Evolutionary conservation across 2,888 invertebrate species (phyloP).

Genomic region (Euplagia quadripunctaria): DNA sequence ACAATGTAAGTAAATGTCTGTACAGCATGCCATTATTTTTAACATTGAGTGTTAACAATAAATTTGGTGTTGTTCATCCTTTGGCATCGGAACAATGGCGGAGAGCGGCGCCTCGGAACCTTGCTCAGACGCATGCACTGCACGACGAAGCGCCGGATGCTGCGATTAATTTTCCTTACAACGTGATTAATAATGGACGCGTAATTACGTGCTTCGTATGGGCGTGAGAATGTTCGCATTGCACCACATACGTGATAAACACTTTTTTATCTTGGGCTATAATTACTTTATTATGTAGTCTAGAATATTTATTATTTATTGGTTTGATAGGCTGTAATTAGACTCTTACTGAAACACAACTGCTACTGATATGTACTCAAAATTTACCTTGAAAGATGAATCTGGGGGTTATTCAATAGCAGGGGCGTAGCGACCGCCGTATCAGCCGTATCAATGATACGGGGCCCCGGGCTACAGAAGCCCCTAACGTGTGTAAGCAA

Average conservation of each 20-base stretch:
- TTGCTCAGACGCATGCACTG: conserved; percentile 57
- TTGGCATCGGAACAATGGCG: conserved; percentile 58
- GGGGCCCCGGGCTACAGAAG: too few species aligned
- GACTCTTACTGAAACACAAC: too few species aligned
- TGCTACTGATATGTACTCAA: too few species aligned
- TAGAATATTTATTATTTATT: conserved; percentile 21
- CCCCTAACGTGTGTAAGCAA: too few species aligned
- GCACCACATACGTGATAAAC: conserved; percentile 58
- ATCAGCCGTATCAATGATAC: too few species aligned
- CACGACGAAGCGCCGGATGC: conserved; percentile 58
- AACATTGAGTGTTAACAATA: conserved; percentile 30
- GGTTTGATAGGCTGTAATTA: not conserved
- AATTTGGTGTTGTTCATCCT: conserved; percentile 49
- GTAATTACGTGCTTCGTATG: conserved; percentile 59
- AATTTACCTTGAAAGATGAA: too few species aligned
- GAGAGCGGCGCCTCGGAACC: conserved; percentile 55
- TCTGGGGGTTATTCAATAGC: too few species aligned
- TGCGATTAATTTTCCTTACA: conserved; percentile 59
- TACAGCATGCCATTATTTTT: not conserved
- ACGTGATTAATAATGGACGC: conserved; percentile 64
- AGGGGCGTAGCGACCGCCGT: too few species aligned
- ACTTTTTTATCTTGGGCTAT: conserved; percentile 49
- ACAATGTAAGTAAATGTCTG: not conserved
- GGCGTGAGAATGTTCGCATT: conserved; percentile 64
- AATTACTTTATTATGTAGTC: conserved; percentile 47